Percentiles rank a stretch among this genome's conserved stretches.
Evolutionary conservation across 2,888 invertebrate genomes (phyloP).

Genomic region (Caenorhabditis sp.): DNA sequence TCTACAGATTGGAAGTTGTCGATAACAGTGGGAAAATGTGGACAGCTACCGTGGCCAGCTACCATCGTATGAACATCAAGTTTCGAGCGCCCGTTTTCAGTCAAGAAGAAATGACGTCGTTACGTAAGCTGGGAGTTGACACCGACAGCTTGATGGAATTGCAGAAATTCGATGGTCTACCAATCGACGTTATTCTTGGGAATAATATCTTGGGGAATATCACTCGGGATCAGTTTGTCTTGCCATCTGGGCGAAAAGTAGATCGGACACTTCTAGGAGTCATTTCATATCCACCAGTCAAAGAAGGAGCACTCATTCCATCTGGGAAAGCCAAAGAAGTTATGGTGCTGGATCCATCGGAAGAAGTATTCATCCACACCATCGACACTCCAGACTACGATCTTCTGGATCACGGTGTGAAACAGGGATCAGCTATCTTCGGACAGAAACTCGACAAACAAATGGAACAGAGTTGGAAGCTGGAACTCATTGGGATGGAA

Average conservation of each 20-base stretch:
- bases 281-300: not conserved
- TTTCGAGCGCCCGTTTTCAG: not conserved
- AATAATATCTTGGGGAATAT: conserved; percentile 3
- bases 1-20: not conserved
- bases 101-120: not conserved
- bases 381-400: not conserved
- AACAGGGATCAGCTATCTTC: too few relatives aligned
- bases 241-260: not conserved
- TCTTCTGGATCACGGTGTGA: not conserved
- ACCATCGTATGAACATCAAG: not conserved
- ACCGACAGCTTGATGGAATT: not conserved
- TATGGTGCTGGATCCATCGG: not conserved
- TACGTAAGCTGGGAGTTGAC: too few relatives aligned
- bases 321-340: not conserved
- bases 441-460: not conserved
- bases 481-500: not conserved
- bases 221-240: not conserved
- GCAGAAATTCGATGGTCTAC: not conserved
- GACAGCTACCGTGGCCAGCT: not conserved
- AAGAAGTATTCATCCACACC: not conserved
- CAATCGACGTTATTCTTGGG: not conserved
- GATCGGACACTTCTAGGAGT: not conserved
- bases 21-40: not conserved
- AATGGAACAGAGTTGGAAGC: not conserved
- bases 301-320: not conserved